phyloP scores from a whole-genome alignment of 2,113 vertebrate species.

The Mustelus asterias region DNA sequence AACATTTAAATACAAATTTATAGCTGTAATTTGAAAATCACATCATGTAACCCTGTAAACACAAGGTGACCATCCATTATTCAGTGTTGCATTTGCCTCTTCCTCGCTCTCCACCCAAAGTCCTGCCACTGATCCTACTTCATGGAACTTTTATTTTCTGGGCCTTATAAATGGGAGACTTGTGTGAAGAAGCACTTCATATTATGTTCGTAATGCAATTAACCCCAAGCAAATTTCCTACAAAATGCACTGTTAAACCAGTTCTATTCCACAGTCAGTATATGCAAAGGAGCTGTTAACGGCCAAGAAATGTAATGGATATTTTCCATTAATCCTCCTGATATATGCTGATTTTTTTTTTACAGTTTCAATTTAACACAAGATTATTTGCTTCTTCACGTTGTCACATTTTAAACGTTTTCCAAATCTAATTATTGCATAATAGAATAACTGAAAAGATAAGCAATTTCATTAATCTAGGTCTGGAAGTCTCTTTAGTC shows the following conservation, averaged over 20 bases:
- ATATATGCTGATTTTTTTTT: not conserved
- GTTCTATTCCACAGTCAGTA: not conserved
- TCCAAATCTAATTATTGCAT: not conserved
- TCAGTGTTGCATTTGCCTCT: not conserved
- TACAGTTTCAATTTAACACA: not conserved
- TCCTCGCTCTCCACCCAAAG: not conserved
- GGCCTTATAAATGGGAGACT: not conserved
- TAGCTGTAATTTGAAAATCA: not conserved
- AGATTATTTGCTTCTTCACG: not conserved
- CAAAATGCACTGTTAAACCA: not conserved
- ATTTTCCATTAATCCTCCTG: not conserved
- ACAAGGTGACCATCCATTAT: not conserved
- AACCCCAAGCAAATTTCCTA: not conserved
- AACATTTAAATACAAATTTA: constrained; percentile 21
- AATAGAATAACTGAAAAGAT: not conserved
- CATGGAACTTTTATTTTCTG: no score
- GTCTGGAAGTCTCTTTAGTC: not conserved
- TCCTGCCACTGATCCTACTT: not conserved
- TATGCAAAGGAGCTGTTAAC: not conserved
- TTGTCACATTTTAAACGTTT: not conserved
- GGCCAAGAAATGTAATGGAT: constrained; percentile 21
- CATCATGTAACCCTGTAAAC: not conserved
- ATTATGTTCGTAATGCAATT: not conserved
- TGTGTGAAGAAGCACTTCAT: not conserved
- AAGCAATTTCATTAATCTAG: not conserved